Percentiles rank a stretch among this genome's conserved stretches.
Conservation (phyloP, 1,140 invertebrate species). For the Drosophila ohnishii region DNA sequence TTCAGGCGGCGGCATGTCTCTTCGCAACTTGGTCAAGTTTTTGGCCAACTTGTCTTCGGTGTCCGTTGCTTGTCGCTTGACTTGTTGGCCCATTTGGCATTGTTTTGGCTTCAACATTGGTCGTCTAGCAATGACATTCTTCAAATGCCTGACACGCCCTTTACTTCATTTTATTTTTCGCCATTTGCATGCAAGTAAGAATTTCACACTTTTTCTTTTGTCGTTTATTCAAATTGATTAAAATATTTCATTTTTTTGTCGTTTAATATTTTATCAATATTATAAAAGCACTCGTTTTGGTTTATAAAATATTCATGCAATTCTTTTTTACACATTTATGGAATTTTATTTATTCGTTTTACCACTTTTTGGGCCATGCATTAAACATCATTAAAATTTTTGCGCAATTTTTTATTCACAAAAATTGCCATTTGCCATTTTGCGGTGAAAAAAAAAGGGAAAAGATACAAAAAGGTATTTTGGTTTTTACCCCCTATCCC, state of each 20-base stretch:
- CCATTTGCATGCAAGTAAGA: conserved; percentile 29
- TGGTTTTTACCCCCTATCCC: conserved; percentile 1
- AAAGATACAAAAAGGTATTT: conserved; percentile 39
- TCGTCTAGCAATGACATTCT: conserved; percentile 47
- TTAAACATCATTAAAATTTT: conserved; percentile 62
- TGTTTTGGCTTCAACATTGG: conserved; percentile 55
- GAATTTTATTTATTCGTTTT: conserved; percentile 22
- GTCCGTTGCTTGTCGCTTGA: conserved; percentile 37
- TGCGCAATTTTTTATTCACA: conserved; percentile 49
- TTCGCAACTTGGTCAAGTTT: conserved; percentile 60
- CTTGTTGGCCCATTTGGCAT: conserved; percentile 51
- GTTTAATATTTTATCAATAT: conserved; percentile 29
- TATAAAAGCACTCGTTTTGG: conserved; percentile 13
- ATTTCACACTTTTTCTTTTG: conserved; percentile 21
- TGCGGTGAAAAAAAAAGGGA: conserved; percentile 33
- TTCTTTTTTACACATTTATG: conserved; percentile 15
- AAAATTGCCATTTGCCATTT: conserved; percentile 67
- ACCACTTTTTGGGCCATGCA: conserved; percentile 27
- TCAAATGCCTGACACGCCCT: conserved; percentile 26
- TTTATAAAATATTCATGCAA: conserved; percentile 33
- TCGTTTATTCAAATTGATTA: conserved; percentile 20
- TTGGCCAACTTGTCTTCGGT: conserved; percentile 39
- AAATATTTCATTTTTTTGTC: conserved; percentile 17
- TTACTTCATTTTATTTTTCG: not conserved
- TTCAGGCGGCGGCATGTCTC: not conserved